These are phyloP conservation scores for Philaenus spumarius DNA, from an alignment of 1,140 invertebrate genomes.

Conservation along the genomic window DNA sequence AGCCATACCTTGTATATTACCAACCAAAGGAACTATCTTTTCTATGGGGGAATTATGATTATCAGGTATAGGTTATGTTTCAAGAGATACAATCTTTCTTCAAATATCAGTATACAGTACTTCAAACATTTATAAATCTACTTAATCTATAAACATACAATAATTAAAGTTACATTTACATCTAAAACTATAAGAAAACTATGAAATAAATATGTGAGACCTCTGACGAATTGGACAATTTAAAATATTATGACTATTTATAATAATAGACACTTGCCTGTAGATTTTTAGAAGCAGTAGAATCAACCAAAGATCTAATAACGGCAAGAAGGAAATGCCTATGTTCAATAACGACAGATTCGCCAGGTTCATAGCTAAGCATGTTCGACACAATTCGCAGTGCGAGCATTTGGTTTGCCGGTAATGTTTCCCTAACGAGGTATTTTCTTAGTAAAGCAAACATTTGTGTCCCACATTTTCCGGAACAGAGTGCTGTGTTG, in stretches of 20 bases:
- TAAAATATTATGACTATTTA: neutral
- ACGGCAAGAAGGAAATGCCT: slow-evolving; percentile 50
- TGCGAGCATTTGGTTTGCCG: slow-evolving; percentile 70
- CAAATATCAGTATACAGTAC: neutral
- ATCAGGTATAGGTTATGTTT: no score
- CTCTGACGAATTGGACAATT: neutral
- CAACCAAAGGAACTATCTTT: no score
- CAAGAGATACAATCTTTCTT: no score
- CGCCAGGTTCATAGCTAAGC: slow-evolving; percentile 55
- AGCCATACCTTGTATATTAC: no score
- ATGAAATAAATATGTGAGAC: neutral
- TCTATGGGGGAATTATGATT: no score
- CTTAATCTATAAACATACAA: neutral
- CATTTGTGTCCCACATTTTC: slow-evolving; percentile 25
- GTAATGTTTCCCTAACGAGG: slow-evolving; percentile 34
- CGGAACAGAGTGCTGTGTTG: slow-evolving; percentile 50
- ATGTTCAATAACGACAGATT: slow-evolving; percentile 49
- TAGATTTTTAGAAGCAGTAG: slow-evolving; percentile 28
- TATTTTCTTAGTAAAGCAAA: slow-evolving; percentile 30
- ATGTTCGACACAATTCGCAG: slow-evolving; percentile 71
- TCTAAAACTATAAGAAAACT: neutral
- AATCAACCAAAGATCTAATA: slow-evolving; percentile 42
- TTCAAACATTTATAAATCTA: neutral
- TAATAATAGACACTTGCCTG: slow-evolving; percentile 44
- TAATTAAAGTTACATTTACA: neutral